A percentile compares a stretch with the other conserved stretches of the same genome.
These are phyloP conservation scores for Ricordea florida DNA, from an alignment of 92 coral and sea anemone genomes.

Conservation along the genomic window DNA sequence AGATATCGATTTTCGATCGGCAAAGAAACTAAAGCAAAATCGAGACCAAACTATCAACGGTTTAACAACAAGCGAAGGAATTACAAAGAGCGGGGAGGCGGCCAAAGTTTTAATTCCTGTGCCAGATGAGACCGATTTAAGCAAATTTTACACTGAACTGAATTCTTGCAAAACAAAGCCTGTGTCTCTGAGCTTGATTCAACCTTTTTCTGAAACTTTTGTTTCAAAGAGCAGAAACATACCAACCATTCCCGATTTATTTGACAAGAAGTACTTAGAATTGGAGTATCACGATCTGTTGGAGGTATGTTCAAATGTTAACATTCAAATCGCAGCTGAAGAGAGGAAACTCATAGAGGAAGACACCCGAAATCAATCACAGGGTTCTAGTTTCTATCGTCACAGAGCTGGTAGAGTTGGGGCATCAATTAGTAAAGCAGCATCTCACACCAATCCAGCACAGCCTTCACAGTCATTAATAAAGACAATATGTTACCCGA, in stretches of 20 bases:
- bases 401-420: slow-evolving; percentile 83
- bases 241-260: slow-evolving; percentile 48
- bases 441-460: too few relatives aligned
- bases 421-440: too few relatives aligned
- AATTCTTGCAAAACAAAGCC: slow-evolving; percentile 59
- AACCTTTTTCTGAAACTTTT: slow-evolving; percentile 62
- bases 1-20: slow-evolving; percentile 45
- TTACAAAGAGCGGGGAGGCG: background rate
- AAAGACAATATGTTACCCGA: too few relatives aligned
- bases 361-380: slow-evolving; percentile 47
- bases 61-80: slow-evolving; percentile 21
- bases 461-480: too few relatives aligned
- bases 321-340: slow-evolving; percentile 29
- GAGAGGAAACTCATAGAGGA: slow-evolving; percentile 54
- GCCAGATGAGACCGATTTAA: slow-evolving; percentile 17
- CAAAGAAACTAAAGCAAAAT: slow-evolving; percentile 33
- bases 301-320: slow-evolving; percentile 41
- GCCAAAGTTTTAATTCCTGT: slow-evolving; percentile 10
- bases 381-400: slow-evolving; percentile 59
- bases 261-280: slow-evolving; percentile 54
- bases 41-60: slow-evolving; percentile 39
- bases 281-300: slow-evolving; percentile 55
- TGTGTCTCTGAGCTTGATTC: slow-evolving; percentile 47
- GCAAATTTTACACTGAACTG: slow-evolving; percentile 25
- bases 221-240: slow-evolving; percentile 52